Base-by-base conservation (phyloP, 2,888 invertebrate genomes). In the Oegoconia quadripuncta region DNA sequence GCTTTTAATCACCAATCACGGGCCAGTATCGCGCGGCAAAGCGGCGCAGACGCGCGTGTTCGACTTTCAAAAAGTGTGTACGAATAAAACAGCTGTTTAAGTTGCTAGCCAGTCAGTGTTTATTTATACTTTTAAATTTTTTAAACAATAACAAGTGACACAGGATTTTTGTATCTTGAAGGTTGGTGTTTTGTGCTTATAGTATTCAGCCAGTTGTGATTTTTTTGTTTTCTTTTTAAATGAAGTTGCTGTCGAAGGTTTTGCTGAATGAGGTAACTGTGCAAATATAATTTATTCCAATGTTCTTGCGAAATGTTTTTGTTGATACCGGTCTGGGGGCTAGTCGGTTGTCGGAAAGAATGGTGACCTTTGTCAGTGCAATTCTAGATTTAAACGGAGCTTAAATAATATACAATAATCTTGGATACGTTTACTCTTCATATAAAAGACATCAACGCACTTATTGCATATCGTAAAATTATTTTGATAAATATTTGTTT, bases 21-120 rank as follows among this genome's bases (percentile, higher is more conserved):
- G 32, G 60, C 47, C 70, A 83, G 84, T 84, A 66, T 51, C 59
- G 74, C 65, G 72, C 52, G 41, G 62, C 48, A 44, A 43, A 56
- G 49, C 59, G 42, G 64, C 66, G 73, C 64, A 52, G 43, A 59
- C 72, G 77, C 72, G 70, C 75, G 77, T 59, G 59, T 75, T 59
- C 42, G 15, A 26, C 41, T 44, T 48, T 63, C 52, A 41, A 14
- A 15, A 23, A 20, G 13, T 20, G 34, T 23, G 8, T 14, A 29
- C 15, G 11, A 29, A 18, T 37, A n/a, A 27, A 38, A 33, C 23
- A 30, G 32, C 22, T 38, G 32, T 20, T 4, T 25, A 2, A 27
- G 9, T 31, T n/a, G n/a, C n/a, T n/a, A n/a, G n/a, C 17, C 34
- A 25, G 45, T 42, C 46, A 50, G 48, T 44, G 46, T 33, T 39